Evolutionary conservation across 2,888 invertebrate genomes (phyloP), one percentile per base, ranked within the genome.

Genomic region (Drosophila eohydei): DNA sequence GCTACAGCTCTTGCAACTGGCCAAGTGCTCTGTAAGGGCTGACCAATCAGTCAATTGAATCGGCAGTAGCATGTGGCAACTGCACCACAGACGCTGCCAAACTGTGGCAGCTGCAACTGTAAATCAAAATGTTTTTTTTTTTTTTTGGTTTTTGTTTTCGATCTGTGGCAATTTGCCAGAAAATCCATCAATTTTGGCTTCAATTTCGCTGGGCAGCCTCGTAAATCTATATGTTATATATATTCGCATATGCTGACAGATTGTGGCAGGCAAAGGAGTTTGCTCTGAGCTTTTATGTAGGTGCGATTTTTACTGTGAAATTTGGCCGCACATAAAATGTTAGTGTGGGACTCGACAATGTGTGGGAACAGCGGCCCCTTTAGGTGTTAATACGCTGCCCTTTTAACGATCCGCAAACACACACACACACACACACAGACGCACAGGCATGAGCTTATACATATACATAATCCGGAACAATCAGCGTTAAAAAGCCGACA

Each of bases 401-500:
- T 63, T 76, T 76, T 80, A 57, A 63, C 41, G 79, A 64, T 30
- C 59, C 46, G 14, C 14, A 14, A n/a, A 44, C 21, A 30, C 12
- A 38, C 16, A 34, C 12, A 21, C 32, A 36, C 7, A 51, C 7
- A 51, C 9, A n/a, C 9, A 54, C 28, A 38, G 1, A n/a, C 0
- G 3, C 3, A 14, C 0, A 28, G 3, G 26, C 3, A 44, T 3
- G 8, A 1, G 2, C 36, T 16, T 12, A 50, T 16, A 32, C 16
- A 32, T 21, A 50, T 16, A 40, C 48, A 57, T 83, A 88, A 83
- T 83, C 79, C 84, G 72, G 65, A 57, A 70, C 79, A 77, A 88
- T 78, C 81, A 75, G 65, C 81, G 66, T 63, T 69, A 52, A 86
- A 83, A 82, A 60, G 82, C 80, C 74, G 87, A 77, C 81, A 82